A percentile compares a stretch with the other conserved stretches of the same genome.
Evolutionary conservation across 2,113 vertebrate species (phyloP).

Genomic region (Hypanus sabinus): DNA sequence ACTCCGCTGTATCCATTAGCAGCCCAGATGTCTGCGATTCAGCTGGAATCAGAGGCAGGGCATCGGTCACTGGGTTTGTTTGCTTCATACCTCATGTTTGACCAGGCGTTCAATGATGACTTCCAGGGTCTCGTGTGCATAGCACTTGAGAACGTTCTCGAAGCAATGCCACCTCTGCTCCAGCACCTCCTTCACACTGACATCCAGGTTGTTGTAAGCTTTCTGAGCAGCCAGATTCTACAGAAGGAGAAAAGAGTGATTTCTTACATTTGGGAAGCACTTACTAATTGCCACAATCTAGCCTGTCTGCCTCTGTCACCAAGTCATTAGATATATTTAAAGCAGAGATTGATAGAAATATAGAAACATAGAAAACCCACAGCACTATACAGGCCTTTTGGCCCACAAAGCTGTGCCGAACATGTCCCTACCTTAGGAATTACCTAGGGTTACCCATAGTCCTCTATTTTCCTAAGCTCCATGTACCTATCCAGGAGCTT

Average conservation of each 20-base stretch:
- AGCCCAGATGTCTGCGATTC: background rate
- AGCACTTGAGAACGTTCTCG: slow-evolving; percentile 84
- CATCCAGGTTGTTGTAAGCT: slow-evolving; percentile 81
- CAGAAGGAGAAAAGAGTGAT: background rate
- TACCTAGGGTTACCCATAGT: no score
- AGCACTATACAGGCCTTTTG: no score
- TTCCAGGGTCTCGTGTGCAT: slow-evolving; percentile 73
- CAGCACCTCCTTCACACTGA: slow-evolving; percentile 73
- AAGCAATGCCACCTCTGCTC: slow-evolving; percentile 59
- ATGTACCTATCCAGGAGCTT: no score
- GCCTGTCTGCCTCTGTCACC: no score
- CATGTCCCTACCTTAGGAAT: no score
- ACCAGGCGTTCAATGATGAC: slow-evolving; percentile 74
- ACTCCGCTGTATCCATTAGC: background rate
- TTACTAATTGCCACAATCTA: background rate
- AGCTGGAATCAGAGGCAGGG: no score
- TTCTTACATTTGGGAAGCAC: background rate
- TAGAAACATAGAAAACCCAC: no score
- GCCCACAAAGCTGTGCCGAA: no score
- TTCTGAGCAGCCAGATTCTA: slow-evolving; percentile 84
- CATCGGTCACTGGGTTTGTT: background rate
- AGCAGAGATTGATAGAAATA: no score
- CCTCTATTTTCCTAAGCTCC: no score
- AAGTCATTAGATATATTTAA: no score
- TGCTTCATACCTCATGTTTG: slow-evolving; percentile 65